Evolutionary conservation across 2,888 invertebrate species (phyloP).

Genomic region (Agrochola macilenta): DNA sequence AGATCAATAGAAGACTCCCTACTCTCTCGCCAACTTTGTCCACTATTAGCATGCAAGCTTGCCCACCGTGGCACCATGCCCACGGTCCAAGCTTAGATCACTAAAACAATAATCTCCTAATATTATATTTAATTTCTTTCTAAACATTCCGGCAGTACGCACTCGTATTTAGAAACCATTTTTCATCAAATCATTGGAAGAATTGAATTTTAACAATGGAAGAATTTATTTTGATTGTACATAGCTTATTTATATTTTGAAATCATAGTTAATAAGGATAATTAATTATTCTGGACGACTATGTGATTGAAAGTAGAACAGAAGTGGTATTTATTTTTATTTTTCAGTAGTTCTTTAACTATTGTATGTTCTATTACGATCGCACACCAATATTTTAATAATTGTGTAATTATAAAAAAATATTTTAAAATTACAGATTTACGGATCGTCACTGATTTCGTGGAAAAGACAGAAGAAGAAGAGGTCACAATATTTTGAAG

Average conservation of each 20-base stretch:
- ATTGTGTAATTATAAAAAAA: not conserved
- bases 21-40: slow-evolving; percentile 32
- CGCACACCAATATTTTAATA: not conserved
- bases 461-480: not conserved
- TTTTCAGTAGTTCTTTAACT: not conserved
- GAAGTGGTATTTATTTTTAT: not conserved
- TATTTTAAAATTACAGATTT: not conserved
- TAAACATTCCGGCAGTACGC: slow-evolving; percentile 43
- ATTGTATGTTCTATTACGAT: not conserved
- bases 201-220: slow-evolving; percentile 9
- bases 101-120: slow-evolving; percentile 63
- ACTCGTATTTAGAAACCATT: slow-evolving; percentile 1
- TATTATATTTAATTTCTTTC: slow-evolving; percentile 48
- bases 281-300: slow-evolving; percentile 3
- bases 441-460: slow-evolving; percentile 8
- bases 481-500: slow-evolving; percentile 19
- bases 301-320: slow-evolving; percentile 19
- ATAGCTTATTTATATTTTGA: slow-evolving; percentile 8
- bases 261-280: not conserved
- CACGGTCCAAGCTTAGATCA: slow-evolving; percentile 40
- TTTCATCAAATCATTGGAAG: slow-evolving; percentile 10
- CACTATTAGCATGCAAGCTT: slow-evolving; percentile 52
- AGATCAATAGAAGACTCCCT: slow-evolving; percentile 49
- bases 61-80: slow-evolving; percentile 39
- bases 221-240: slow-evolving; percentile 4